phyloP scores from a whole-genome alignment of 2,888 invertebrate genomes.

The Coelopa pilipes region DNA sequence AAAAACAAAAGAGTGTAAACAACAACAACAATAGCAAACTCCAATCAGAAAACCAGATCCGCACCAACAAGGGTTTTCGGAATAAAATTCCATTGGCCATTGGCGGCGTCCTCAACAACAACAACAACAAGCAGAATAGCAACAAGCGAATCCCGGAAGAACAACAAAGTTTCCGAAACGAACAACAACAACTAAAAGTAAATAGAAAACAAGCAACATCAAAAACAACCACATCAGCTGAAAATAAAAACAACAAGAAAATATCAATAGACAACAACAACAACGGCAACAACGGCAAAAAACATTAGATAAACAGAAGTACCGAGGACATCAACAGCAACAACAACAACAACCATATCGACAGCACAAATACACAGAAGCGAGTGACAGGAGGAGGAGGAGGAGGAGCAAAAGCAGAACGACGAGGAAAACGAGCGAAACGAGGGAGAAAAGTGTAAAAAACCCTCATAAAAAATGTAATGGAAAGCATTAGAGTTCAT shows the following conservation, averaged over 20 bases:
- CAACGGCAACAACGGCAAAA: conserved; percentile 28
- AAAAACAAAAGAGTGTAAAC: no score
- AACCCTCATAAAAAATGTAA: conserved; percentile 64
- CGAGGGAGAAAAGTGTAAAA: conserved; percentile 14
- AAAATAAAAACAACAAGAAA: conserved; percentile 27
- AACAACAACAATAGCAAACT: no score
- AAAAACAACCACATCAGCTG: conserved; percentile 39
- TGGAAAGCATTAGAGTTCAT: conserved; percentile 66
- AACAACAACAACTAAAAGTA: no score
- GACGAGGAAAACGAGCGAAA: conserved; percentile 19
- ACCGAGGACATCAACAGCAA: conserved; percentile 35
- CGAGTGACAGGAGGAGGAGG: conserved; percentile 43
- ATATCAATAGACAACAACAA: conserved; percentile 30
- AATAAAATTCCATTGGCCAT: no score
- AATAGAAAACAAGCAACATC: conserved; percentile 23
- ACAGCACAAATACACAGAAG: no score
- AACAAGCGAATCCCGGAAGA: neutral
- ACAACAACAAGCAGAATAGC: conserved; percentile 25
- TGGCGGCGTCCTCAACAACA: neutral
- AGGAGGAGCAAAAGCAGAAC: conserved; percentile 50
- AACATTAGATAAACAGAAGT: conserved; percentile 4
- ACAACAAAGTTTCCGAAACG: no score
- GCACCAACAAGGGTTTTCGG: no score
- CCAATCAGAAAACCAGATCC: no score
- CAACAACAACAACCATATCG: conserved; percentile 51